Evolutionary conservation across 2,888 invertebrate genomes (phyloP), one percentile per base, ranked within the genome.

Genomic region (Aphrophora alni): DNA sequence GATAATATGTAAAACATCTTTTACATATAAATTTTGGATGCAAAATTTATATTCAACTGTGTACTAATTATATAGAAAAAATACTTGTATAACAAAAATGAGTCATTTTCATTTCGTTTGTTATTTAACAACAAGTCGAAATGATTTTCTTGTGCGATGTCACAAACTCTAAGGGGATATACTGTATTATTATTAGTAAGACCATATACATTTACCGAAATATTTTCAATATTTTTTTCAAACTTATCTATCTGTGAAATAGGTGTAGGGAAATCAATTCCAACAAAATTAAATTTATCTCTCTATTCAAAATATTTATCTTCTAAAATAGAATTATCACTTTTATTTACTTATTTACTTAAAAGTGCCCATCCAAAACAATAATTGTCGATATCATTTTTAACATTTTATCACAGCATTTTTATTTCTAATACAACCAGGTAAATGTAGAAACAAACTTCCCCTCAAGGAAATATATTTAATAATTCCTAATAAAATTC

Each of bases 51-150:
- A 24, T n/a, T 38, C 10, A 78, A 14, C 38, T 78, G 78, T 38
- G 24, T n/a, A n/a, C n/a, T n/a, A n/a, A n/a, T n/a, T n/a, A n/a
- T n/a, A n/a, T 71, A 21, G 26, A 21, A 7, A 78, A 71, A 25
- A 70, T 38, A 17, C n/a, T 71, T 25, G 70, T 71, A 26, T 71
- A 78, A 72, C 26, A 38, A 14, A 28, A 78, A 78, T 33, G 70
- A 10, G 3, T n/a, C 7, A 21, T 33, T 21, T 44, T 44, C 12
- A 8, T 21, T 1, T 38, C 14, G 26, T 71, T 71, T 8, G 70
- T 27, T 25, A 78, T n/a, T 24, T 4, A 78, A 26, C 12, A 78
- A 17, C 26, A 71, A 25, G 38, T 78, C 71, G 70, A 78, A 71
- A 33, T 78, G 70, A 2, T 77, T 70, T 27, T n/a, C 21, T 24